Base-by-base conservation (phyloP, 2,113 vertebrate genomes). In the Crotophaga sulcirostris region DNA sequence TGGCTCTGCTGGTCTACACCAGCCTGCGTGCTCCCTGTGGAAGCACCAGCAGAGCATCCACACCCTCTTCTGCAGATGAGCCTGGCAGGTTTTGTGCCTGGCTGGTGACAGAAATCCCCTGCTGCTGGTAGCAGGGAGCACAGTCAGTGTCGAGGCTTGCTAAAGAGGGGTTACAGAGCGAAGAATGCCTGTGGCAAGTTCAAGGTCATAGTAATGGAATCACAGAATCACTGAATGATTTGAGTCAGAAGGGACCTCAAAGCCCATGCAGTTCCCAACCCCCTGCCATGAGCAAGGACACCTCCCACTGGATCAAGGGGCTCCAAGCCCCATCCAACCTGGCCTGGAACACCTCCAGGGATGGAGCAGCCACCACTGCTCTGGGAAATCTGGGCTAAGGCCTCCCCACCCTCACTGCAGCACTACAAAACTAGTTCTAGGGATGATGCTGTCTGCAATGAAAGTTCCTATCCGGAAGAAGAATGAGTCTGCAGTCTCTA, bases 141-240 rank as follows among this genome's bases (percentile, higher is more conserved):
- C 1, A 60, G 62, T 16, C 66, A 40, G 44, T 8, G 20, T 36
- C 54, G 15, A 7, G 34, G 28, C 14, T 72, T 3, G 0, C 29
- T 74, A 11, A 24, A 26, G 58, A 47, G 49, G 10, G 7, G 10
- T 59, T 29, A 23, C 40, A 47, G 54, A 1, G 9, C n/a, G n/a
- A n/a, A n/a, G n/a, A n/a, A n/a, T n/a, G 15, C 17, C 36, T 14
- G 33, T 13, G n/a, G 31, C 0, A 0, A 81, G 38, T 6, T 0
- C 31, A 42, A 10, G 40, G 10, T 42, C 10, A 42, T 42, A 42
- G 13, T 42, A 10, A 42, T 10, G 13, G 40, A 42, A 42, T 42
- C 40, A 42, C 13, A 42, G 40, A 42, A 13, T 42, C 13, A 42
- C 13, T 10, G 40, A 42, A 42, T 13, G 13, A 13, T 42, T 42